A percentile compares a stretch with the other conserved stretches of the same genome.
phyloP scores from a whole-genome alignment of 2,888 invertebrate genomes.

The Onchidella celtica region DNA sequence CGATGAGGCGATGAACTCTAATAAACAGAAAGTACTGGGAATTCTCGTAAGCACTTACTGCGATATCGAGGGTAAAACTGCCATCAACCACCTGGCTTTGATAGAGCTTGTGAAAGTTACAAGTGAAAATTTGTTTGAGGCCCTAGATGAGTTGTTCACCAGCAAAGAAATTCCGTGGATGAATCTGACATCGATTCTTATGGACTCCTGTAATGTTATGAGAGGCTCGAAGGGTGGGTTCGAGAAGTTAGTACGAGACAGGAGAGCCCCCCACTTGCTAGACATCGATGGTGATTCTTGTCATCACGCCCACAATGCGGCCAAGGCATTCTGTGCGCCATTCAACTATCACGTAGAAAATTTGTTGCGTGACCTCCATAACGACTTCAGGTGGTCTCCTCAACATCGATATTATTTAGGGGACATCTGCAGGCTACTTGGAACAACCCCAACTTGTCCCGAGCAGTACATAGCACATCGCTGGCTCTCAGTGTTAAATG shows the following conservation, averaged over 20 bases:
- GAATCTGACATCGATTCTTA: slow-evolving; percentile 46
- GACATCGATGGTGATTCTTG: slow-evolving; percentile 53
- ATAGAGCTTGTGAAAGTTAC: slow-evolving; percentile 27
- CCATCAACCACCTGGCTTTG: slow-evolving; percentile 37
- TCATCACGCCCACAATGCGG: slow-evolving; percentile 52
- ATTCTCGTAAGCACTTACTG: slow-evolving; percentile 39
- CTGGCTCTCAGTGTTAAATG: slow-evolving; percentile 57
- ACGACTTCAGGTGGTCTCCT: slow-evolving; percentile 49
- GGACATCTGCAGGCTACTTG: slow-evolving; percentile 40
- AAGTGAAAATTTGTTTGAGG: slow-evolving; percentile 27
- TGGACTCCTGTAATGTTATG: slow-evolving; percentile 54
- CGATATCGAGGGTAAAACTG: background rate
- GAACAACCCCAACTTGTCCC: slow-evolving; percentile 53
- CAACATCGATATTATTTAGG: slow-evolving; percentile 33
- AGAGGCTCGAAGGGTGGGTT: slow-evolving; percentile 48
- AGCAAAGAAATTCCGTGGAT: slow-evolving; percentile 44
- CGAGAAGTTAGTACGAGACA: slow-evolving; percentile 31
- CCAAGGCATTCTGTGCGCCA: slow-evolving; percentile 45
- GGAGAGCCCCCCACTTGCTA: slow-evolving; percentile 47
- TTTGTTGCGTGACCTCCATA: slow-evolving; percentile 41
- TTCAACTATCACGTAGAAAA: slow-evolving; percentile 35
- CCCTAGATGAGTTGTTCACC: background rate
- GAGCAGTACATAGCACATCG: slow-evolving; percentile 54
- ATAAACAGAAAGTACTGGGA: slow-evolving; percentile 35
- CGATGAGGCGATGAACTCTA: slow-evolving; percentile 51